These are phyloP conservation scores for Alaudala cheleensis DNA, from an alignment of 2,113 vertebrate species.

Conservation along the genomic window DNA sequence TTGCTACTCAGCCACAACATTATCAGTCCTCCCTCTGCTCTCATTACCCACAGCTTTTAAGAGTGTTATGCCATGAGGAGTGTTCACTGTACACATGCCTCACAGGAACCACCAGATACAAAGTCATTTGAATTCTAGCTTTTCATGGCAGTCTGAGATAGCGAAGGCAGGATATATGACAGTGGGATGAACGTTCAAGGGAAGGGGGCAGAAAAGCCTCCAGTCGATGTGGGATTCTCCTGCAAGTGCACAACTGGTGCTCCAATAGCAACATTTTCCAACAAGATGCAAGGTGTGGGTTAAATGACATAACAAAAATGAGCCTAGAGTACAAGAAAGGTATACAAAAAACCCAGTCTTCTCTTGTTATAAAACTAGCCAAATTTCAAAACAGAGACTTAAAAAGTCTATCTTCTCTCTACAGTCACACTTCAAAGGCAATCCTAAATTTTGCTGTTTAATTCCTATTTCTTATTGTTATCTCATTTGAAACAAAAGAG, in stretches of 20 bases:
- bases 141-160: not conserved
- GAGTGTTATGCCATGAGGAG: not conserved
- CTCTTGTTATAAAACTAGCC: not conserved
- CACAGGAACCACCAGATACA: not conserved
- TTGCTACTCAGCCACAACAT: not conserved
- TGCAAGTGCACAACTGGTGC: not conserved
- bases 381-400: not conserved
- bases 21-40: not conserved
- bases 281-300: not conserved
- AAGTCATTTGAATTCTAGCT: not conserved
- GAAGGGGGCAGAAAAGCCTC: not conserved
- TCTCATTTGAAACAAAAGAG: not conserved
- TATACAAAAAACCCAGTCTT: not conserved
- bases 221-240: not conserved
- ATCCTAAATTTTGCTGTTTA: not conserved
- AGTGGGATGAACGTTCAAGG: not conserved
- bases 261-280: not conserved
- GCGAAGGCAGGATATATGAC: not conserved
- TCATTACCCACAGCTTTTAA: not conserved
- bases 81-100: not conserved
- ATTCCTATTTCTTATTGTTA: not conserved
- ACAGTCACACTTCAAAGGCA: not conserved
- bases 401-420: not conserved
- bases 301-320: not conserved
- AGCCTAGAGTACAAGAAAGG: not conserved